phyloP scores from a whole-genome alignment of 2,888 invertebrate species.

The Caenorhabditis angaria region DNA sequence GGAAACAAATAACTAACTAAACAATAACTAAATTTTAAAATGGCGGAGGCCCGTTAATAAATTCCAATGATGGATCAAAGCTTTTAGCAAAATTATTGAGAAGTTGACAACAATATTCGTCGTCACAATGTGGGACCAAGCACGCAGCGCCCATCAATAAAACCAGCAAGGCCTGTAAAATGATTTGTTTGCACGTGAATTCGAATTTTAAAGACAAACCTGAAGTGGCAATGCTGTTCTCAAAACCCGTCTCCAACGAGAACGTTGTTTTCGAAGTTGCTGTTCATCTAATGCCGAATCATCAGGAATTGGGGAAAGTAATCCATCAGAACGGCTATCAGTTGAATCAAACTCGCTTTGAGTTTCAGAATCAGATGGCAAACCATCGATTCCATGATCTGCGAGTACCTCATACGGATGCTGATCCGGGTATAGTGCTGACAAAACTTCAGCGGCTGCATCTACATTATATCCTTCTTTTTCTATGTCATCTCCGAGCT shows the following conservation, averaged over 20 bases:
- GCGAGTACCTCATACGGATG: conserved; percentile 65
- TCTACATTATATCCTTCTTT: conserved; percentile 62
- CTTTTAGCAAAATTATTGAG: conserved; percentile 84
- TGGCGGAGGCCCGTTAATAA: conserved; percentile 92
- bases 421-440: conserved; percentile 65
- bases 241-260: conserved; percentile 70
- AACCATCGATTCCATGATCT: conserved; percentile 59
- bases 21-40: conserved; percentile 76
- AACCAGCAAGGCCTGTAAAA: conserved; percentile 88
- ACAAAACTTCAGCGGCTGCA: conserved; percentile 68
- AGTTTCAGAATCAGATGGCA: conserved; percentile 54
- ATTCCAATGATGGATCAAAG: conserved; percentile 87
- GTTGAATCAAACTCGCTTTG: conserved; percentile 53
- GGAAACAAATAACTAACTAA: not conserved
- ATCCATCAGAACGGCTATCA: conserved; percentile 54
- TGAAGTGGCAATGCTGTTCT: conserved; percentile 78
- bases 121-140: conserved; percentile 84
- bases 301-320: conserved; percentile 60
- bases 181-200: not conserved
- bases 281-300: conserved; percentile 51
- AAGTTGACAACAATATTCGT: conserved; percentile 86
- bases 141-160: conserved; percentile 91
- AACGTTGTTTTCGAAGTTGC: conserved; percentile 60
- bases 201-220: conserved; percentile 74
- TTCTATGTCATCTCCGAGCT: conserved; percentile 48